Base-by-base conservation (phyloP, 2,888 invertebrate genomes). In the Caenorhabditis uteleia region DNA sequence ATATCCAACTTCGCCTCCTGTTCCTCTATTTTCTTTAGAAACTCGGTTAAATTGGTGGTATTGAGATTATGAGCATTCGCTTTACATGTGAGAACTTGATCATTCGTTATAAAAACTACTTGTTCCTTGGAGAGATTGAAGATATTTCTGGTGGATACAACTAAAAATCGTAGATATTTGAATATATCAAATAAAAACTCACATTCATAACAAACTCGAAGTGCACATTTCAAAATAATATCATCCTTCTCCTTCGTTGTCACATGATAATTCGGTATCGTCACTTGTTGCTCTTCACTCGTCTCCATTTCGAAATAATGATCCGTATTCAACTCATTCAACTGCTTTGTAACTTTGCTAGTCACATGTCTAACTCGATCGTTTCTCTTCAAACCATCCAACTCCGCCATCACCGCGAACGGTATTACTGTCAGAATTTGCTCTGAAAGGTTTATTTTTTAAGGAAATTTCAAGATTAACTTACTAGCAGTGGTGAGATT, bases 181-280 rank as follows among this genome's bases (percentile, higher is more conserved):
- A 16, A 0, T 38, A 31, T 12, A 1, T 10, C 18, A 45, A 25
- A 44, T 36, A 38, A 3, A 40, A 23, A 25, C 40, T 47, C 25
- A 57, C 57, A 18, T 50, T 57, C 57, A 26, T 14, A 18, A n/a
- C 47, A 34, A 7, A 45, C 34, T 46, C 58, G 38, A 8, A 59
- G 7, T 8, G 45, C 58, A 43, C 47, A 47, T 23, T 51, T 59
- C 18, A 59, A 14, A 18, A 59, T 59, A 4, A 8, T 7, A 23
- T 59, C 51, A 34, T 59, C 58, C 18, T 45, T 44, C 1, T 44
- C 18, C 2, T 29, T 16, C 12, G 27, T 2, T 16, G 38, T 34
- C 3, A 34, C 29, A 12, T 12, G 21, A n/a, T 12, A 57, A 5
- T n/a, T 23, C 2, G 34, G 27, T 3, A 45, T 23, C 4, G 33